Conservation (phyloP, 2,888 invertebrate genomes). For the Tipula lateralis region DNA sequence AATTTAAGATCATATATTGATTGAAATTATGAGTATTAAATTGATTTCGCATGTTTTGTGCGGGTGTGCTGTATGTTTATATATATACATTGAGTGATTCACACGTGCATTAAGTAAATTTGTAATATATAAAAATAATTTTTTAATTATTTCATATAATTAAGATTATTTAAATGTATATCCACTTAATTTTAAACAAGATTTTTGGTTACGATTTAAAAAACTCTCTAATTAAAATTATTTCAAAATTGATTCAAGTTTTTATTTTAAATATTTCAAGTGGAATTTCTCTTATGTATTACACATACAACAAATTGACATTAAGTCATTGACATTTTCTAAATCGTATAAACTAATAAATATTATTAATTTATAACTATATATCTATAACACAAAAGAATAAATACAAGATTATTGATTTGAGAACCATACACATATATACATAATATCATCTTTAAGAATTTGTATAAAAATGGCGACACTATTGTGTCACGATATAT, state of each 20-base stretch:
- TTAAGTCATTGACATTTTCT: neutral
- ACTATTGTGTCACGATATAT: neutral
- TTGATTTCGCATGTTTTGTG: neutral
- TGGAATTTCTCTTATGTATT: neutral
- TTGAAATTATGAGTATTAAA: neutral
- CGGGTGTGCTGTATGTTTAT: neutral
- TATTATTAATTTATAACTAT: neutral
- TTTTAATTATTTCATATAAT: neutral
- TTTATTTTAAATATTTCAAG: neutral
- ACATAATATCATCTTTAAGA: neutral
- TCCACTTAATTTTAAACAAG: neutral
- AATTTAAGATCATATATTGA: neutral
- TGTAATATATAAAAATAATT: neutral
- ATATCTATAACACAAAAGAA: neutral
- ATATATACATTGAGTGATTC: neutral
- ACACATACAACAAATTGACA: neutral
- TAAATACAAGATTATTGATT: neutral
- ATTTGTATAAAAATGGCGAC: neutral
- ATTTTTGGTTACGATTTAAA: neutral
- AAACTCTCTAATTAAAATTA: neutral
- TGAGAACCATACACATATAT: neutral
- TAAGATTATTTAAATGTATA: neutral
- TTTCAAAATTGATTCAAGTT: neutral
- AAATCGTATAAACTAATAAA: neutral
- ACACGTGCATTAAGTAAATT: neutral